A percentile compares a stretch with the other conserved stretches of the same genome.
phyloP scores from a whole-genome alignment of 1,140 invertebrate species.

The Drosophila pseudoobscura region DNA sequence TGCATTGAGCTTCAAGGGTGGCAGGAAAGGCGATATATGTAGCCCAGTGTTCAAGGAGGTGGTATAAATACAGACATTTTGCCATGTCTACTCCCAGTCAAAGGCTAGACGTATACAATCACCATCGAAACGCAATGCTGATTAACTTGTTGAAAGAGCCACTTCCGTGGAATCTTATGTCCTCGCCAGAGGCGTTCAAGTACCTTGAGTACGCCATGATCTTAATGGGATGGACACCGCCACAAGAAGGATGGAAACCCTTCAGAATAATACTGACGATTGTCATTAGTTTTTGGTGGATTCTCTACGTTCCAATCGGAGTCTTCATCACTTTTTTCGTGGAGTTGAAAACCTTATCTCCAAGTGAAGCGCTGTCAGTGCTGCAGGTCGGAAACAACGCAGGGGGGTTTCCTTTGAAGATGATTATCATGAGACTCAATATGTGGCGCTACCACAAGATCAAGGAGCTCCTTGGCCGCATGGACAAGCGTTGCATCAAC shows the following conservation, averaged over 20 bases:
- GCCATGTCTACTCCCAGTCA: too few relatives aligned
- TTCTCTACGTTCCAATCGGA: conserved; percentile 33
- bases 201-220: conserved; percentile 40
- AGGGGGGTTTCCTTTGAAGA: conserved; percentile 20
- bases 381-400: conserved; percentile 43
- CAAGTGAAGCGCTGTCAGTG: conserved; percentile 36
- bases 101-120: too few relatives aligned
- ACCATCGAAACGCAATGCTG: not conserved
- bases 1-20: not conserved
- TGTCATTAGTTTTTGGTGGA: not conserved
- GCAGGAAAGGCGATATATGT: too few relatives aligned
- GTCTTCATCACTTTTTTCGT: conserved; percentile 26
- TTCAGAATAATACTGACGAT: not conserved
- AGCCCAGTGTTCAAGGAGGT: too few relatives aligned
- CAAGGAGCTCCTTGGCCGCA: conserved; percentile 14
- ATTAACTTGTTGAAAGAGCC: conserved; percentile 26
- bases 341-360: conserved; percentile 33
- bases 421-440: not conserved
- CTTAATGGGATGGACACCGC: conserved; percentile 35
- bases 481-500: conserved; percentile 34
- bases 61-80: too few relatives aligned
- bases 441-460: conserved; percentile 19
- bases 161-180: conserved; percentile 5
- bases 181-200: conserved; percentile 29
- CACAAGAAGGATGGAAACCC: not conserved